Conservation (phyloP, 1,140 invertebrate genomes). For the Proctacanthus coquilletti region DNA sequence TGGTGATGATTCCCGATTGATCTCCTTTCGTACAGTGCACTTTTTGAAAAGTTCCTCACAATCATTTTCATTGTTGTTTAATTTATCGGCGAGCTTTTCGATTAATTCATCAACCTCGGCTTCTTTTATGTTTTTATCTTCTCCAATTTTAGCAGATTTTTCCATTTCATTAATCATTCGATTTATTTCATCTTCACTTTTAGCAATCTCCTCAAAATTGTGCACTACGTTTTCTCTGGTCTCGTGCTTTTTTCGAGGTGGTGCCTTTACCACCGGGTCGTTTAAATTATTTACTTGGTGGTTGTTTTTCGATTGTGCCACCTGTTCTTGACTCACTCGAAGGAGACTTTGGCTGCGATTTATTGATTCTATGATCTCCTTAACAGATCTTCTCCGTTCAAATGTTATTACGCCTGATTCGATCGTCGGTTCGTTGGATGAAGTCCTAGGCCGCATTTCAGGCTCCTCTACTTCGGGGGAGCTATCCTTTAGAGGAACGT, state of each 20-base stretch:
- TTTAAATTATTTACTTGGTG: conserved; percentile 1
- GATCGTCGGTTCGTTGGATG: too few relatives aligned
- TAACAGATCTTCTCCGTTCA: conserved; percentile 16
- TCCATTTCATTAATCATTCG: conserved; percentile 3
- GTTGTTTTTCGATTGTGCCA: background rate
- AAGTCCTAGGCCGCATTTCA: too few relatives aligned
- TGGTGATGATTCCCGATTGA: conserved; percentile 21
- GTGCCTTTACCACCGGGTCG: too few relatives aligned
- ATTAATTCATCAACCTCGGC: conserved; percentile 6
- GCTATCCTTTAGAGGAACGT: background rate
- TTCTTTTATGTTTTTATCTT: conserved; percentile 6
- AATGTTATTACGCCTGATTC: too few relatives aligned
- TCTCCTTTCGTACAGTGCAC: conserved; percentile 17
- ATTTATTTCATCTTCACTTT: conserved; percentile 5
- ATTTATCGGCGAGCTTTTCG: conserved; percentile 2
- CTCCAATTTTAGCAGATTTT: background rate
- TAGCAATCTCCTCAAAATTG: conserved; percentile 2
- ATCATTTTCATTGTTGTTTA: conserved; percentile 6
- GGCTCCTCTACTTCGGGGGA: too few relatives aligned
- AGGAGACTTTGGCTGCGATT: conserved; percentile 24
- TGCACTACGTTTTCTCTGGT: background rate
- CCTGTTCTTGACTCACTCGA: conserved; percentile 14
- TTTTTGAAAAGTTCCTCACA: conserved; percentile 21
- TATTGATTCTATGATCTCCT: conserved; percentile 28
- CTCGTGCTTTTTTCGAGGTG: background rate